A percentile compares a stretch with the other conserved stretches of the same genome.
These are phyloP conservation scores for Macaca fascicularis DNA, from an alignment of 2,113 vertebrate genomes.

Conservation along the genomic window T2T-MFA8v1.1 NC_088380.1:30202501-30203000, in stretches of 20 bases:
- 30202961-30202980: neutral
- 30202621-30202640: too few species aligned
- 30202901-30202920: neutral
- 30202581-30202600: too few species aligned
- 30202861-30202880: neutral
- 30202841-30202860: neutral
- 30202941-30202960: neutral
- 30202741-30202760: too few species aligned
- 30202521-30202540: too few species aligned
- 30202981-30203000: neutral
- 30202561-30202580: too few species aligned
- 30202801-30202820: neutral
- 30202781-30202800: neutral
- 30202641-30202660: too few species aligned
- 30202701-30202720: neutral
- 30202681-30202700: too few species aligned
- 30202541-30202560: too few species aligned
- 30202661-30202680: too few species aligned
- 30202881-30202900: neutral
- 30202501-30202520: too few species aligned
- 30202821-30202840: neutral
- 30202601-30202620: too few species aligned
- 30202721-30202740: neutral
- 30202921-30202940: neutral
- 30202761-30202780: neutral